Conservation (phyloP, 1,140 invertebrate genomes). For the Drosophila ficusphila region DNA sequence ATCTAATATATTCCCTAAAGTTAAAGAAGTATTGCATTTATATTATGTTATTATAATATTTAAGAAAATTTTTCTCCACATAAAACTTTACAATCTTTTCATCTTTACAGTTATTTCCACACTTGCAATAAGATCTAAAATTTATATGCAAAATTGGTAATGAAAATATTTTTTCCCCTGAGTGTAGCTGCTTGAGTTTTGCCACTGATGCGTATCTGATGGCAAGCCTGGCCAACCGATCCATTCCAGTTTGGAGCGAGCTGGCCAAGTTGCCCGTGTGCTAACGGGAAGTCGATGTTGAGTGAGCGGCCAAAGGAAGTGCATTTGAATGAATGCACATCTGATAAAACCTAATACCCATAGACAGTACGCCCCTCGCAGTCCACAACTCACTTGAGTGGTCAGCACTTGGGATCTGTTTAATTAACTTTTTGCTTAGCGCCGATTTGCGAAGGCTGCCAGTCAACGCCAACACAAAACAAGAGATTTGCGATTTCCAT, state of each 20-base stretch:
- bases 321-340: slow-evolving; percentile 78
- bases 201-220: slow-evolving; percentile 75
- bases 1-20: no score
- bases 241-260: neutral
- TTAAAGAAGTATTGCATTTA: no score
- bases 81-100: no score
- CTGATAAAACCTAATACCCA: slow-evolving; percentile 75
- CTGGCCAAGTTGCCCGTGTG: slow-evolving; percentile 26
- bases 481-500: slow-evolving; percentile 3
- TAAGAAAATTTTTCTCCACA: no score
- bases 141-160: neutral
- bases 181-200: slow-evolving; percentile 37
- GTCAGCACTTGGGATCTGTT: slow-evolving; percentile 55
- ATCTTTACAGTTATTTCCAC: no score
- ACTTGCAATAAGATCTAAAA: neutral
- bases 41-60: no score
- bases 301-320: slow-evolving; percentile 72
- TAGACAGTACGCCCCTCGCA: slow-evolving; percentile 44
- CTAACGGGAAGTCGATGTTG: slow-evolving; percentile 75
- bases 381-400: slow-evolving; percentile 27
- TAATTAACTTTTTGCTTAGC: slow-evolving; percentile 49
- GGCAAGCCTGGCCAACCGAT: slow-evolving; percentile 19
- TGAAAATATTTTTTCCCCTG: slow-evolving; percentile 54
- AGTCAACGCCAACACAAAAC: slow-evolving; percentile 37
- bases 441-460: slow-evolving; percentile 37